These are phyloP conservation scores for Anastrepha ludens DNA, from an alignment of 1,140 invertebrate genomes.

Conservation along the genomic window DNA sequence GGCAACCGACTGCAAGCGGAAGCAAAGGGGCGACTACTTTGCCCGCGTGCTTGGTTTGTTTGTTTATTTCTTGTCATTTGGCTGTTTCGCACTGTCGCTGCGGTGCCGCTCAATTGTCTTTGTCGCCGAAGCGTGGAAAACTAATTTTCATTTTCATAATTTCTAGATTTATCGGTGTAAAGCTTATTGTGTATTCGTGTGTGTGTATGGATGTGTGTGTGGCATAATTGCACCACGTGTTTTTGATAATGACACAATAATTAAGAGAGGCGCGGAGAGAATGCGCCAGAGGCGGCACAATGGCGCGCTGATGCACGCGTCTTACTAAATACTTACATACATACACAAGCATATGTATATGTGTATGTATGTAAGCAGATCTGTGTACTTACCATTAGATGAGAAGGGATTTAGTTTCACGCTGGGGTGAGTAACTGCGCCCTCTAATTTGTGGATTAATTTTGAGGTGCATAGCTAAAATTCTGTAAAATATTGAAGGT, in stretches of 20 bases:
- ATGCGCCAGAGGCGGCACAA: neutral
- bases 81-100: neutral
- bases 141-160: conserved; percentile 56
- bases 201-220: neutral
- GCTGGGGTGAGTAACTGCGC: neutral
- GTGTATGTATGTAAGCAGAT: too few species aligned
- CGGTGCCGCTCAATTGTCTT: conserved; percentile 53
- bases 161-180: conserved; percentile 24
- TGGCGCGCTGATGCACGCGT: neutral
- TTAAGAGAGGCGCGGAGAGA: conserved; percentile 21
- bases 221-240: conserved; percentile 54
- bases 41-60: neutral
- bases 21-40: neutral
- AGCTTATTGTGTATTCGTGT: neutral
- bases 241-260: conserved; percentile 54
- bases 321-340: neutral
- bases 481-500: too few species aligned
- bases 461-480: too few species aligned
- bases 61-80: conserved; percentile 35
- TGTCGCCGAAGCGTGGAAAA: conserved; percentile 56
- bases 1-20: neutral
- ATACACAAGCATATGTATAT: too few species aligned
- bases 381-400: too few species aligned
- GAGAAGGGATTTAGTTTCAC: neutral
- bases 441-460: neutral